Conservation (phyloP, 2,797 vertebrate genomes). For the Ambastaia sidthimunki region DNA sequence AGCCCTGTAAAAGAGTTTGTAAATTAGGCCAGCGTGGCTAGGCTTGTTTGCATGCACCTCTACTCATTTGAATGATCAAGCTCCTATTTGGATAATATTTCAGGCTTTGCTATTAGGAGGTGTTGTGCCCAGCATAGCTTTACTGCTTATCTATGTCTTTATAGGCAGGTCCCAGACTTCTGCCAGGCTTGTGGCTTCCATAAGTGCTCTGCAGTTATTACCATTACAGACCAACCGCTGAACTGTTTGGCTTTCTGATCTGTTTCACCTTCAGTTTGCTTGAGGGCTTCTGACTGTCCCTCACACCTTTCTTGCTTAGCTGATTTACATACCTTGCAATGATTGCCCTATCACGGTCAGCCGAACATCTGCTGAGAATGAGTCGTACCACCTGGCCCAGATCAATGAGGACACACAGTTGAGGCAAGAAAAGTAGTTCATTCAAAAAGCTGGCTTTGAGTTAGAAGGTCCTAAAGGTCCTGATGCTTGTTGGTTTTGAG, state of each 20-base stretch:
- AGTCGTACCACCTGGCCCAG: conserved; percentile 42
- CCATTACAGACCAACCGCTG: conserved; percentile 25
- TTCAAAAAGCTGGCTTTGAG: not conserved
- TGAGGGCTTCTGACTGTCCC: conserved; percentile 4
- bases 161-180: conserved; percentile 4
- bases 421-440: not conserved
- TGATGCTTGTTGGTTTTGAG: not conserved
- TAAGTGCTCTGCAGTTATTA: conserved; percentile 38
- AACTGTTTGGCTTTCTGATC: conserved; percentile 34
- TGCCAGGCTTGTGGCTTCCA: conserved; percentile 27
- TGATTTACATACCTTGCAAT: conserved; percentile 38
- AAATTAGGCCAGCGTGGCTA: conserved; percentile 2
- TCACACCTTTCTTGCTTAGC: not conserved
- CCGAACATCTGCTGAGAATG: conserved; percentile 34
- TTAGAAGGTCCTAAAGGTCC: not conserved
- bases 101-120: conserved; percentile 28
- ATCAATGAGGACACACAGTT: conserved; percentile 32
- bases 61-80: conserved; percentile 15
- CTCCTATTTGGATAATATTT: conserved; percentile 20
- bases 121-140: not conserved
- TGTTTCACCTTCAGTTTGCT: not conserved
- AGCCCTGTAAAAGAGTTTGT: not conserved
- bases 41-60: conserved; percentile 6
- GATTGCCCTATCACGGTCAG: conserved; percentile 26
- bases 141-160: conserved; percentile 44